phyloP scores from a whole-genome alignment of 2,113 vertebrate species.

The Syngnathoides biaculeatus region DNA sequence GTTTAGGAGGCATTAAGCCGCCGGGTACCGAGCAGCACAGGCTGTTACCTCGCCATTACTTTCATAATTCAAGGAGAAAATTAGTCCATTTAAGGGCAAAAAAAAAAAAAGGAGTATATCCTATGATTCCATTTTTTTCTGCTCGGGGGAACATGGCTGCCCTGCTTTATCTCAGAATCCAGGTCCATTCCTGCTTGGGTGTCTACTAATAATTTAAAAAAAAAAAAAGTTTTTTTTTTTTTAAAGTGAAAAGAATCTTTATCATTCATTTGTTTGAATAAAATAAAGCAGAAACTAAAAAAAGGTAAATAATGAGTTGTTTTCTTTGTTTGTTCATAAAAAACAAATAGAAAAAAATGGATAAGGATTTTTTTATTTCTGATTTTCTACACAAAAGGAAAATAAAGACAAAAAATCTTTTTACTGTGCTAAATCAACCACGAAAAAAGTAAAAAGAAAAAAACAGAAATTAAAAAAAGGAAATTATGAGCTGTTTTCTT shows the following conservation, averaged over 20 bases:
- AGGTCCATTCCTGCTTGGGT: constrained; percentile 63
- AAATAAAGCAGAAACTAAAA: no score
- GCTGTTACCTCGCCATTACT: constrained; percentile 97
- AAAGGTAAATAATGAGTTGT: no score
- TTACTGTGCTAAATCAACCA: no score
- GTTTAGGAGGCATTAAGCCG: constrained; percentile 97
- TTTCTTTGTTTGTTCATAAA: no score
- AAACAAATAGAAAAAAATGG: no score
- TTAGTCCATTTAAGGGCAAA: constrained; percentile 93
- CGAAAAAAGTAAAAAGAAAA: no score
- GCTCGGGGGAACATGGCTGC: constrained; percentile 78
- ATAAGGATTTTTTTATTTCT: no score
- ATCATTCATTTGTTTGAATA: not conserved
- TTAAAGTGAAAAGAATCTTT: not conserved
- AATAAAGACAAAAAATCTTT: no score
- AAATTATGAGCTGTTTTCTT: no score
- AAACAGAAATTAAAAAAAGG: no score
- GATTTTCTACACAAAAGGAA: no score
- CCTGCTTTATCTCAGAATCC: constrained; percentile 70
- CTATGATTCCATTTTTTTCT: constrained; percentile 87
- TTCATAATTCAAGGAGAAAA: constrained; percentile 99
- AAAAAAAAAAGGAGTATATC: constrained; percentile 47
- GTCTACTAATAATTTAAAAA: not conserved
- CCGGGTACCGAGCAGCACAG: constrained; percentile 90
- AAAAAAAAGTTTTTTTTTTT: not conserved